Evolutionary conservation across 1,140 invertebrate species (phyloP).

Genomic region (Drosophila ananassae): DNA sequence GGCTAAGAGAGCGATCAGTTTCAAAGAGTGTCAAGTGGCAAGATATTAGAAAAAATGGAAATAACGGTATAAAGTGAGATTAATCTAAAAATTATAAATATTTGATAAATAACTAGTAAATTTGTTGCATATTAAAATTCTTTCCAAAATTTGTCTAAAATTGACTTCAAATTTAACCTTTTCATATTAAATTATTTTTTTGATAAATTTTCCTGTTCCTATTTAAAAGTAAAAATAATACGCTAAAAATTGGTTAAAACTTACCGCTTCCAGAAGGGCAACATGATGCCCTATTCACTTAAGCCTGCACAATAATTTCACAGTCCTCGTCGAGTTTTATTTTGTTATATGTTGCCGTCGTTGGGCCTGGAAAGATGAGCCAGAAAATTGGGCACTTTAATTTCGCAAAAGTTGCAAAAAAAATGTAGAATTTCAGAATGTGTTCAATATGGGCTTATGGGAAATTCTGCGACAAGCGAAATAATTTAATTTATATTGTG

Average conservation of each 20-base stretch:
- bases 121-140: no score
- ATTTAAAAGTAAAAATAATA: no score
- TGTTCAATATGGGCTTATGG: constrained; percentile 2
- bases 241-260: constrained; percentile 9
- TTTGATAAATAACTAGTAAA: no score
- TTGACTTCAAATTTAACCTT: no score
- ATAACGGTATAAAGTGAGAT: background rate
- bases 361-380: constrained; percentile 65
- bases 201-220: no score
- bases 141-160: no score
- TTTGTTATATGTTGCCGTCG: constrained; percentile 67
- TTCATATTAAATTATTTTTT: no score
- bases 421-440: background rate
- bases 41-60: background rate
- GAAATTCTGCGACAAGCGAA: background rate
- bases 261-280: constrained; percentile 83
- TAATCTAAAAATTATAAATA: background rate
- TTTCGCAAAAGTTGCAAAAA: constrained; percentile 27
- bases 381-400: constrained; percentile 69
- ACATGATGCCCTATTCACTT: constrained; percentile 76
- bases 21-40: background rate
- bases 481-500: constrained; percentile 6
- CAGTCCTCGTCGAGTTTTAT: constrained; percentile 64
- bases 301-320: constrained; percentile 64
- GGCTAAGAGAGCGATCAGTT: background rate